Evolutionary conservation across 1,140 invertebrate species (phyloP), one percentile per base, ranked within the genome.

Genomic region (Centruroides sculpturatus): DNA sequence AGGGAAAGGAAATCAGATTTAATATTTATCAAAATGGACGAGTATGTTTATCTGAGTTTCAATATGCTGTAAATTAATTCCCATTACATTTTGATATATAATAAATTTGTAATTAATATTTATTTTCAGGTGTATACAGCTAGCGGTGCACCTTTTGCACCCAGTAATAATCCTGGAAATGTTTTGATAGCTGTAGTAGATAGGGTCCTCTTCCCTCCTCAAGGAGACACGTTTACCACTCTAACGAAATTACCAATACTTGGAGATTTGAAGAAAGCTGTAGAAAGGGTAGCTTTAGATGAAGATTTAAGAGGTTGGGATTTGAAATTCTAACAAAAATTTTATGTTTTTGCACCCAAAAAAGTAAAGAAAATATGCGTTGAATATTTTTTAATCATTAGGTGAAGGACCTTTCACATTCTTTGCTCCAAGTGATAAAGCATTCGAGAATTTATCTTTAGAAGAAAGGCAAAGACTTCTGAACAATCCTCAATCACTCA

Each of bases 111-210:
- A 23, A 23, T 23, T 23, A 23, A 23, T 23, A 23, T 23, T 23
- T 23, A 23, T 23, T 41, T 41, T 8, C 8, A 41, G 41, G 41
- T 41, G 8, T 41, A 41, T 41, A 41, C 41, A 5, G 41, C 41
- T 41, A 41, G 41, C 8, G 41, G 41, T 5, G 41, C 41, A 41
- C 41, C 41, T 41, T 41, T 41, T 41, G 41, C 41, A 41, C 41
- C 41, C 5, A 41, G 41, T 8, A 41, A 41, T 41, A 41, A 41
- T 41, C 41, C 41, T 41, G 41, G 41, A 41, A 74, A 74, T 57
- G 71, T 74, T 6, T 69, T 72, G 11, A 64, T 75, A 11, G 71
- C 74, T 58, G 68, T 72, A 7, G 70, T 76, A 10, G 70, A 75
- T 48, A 64, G 67, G 3, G 71, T 76, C 8, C 69, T 76, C 5